Evolutionary conservation across 2,113 vertebrate genomes (phyloP), one percentile per base, ranked within the genome.

Genomic region (Cyprinodon brontotheroides): DNA sequence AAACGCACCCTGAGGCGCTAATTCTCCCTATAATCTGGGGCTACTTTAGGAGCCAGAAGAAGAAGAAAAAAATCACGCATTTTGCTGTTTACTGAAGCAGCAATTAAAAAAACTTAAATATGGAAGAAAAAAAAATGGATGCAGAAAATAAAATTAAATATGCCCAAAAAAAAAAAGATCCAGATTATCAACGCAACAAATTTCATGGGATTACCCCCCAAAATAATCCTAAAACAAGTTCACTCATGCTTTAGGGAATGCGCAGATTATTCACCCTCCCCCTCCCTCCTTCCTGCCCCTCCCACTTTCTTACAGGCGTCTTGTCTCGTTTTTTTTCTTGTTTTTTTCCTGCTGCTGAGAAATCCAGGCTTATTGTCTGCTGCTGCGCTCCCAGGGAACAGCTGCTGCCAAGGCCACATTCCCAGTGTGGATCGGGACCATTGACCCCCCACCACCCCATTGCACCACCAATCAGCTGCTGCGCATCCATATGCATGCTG

Each of bases 311-410:
- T 74, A 59, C 40, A 70, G 70, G 36, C 73, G 76, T 68, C 79
- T 81, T 77, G 53, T 77, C 61, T 74, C 73, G 48, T 63, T 78
- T 70, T 57, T 29, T 29, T 29, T 29, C 29, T 29, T 29, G 29
- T 29, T 29, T 29, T 29, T 29, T 29, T 29, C 72, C 74, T 64
- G 71, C 90, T n/a, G 90, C 93, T 80, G 88, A 88, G 93, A 87
- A 83, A 90, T 87, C 82, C 91, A 85, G 78, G 89, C 94, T 93
- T 87, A 65, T 93, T 94, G 96, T 94, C 95, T 94, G 93, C 95
- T 94, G 93, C 91, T 91, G 86, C 72, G 86, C 61, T 92, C 91
- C 92, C 85, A 86, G 68, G 70, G 91, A 95, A 94, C 95, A 96
- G 96, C 96, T 96, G 95, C 93, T 80, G 83, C 93, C 87, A 81